Percentiles rank a stretch among this genome's conserved stretches.
These are phyloP conservation scores for Tenebrio molitor DNA, from an alignment of 1,140 invertebrate species.

Conservation along the genomic window DNA sequence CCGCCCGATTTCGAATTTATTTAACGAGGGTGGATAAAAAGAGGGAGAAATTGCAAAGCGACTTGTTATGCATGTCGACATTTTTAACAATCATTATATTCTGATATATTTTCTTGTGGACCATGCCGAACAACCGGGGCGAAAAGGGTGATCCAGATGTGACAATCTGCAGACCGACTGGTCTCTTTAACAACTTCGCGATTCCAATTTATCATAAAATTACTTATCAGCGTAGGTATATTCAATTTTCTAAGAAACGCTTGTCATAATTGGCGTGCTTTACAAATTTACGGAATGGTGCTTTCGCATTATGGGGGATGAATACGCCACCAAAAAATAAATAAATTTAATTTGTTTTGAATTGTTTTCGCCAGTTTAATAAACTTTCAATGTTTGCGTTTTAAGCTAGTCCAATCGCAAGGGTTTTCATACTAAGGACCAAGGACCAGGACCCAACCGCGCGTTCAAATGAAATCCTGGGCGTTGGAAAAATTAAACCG, in stretches of 20 bases:
- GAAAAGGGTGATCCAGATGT: constrained; percentile 22
- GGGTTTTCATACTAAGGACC: too few species aligned
- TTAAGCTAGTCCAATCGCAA: too few species aligned
- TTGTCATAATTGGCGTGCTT: constrained; percentile 47
- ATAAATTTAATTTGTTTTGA: too few species aligned
- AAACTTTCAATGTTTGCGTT: too few species aligned
- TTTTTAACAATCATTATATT: constrained; percentile 47
- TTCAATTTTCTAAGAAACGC: constrained; percentile 46
- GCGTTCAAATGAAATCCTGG: too few species aligned
- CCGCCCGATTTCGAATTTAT: constrained; percentile 4
- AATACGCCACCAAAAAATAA: too few species aligned
- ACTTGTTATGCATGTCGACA: constrained; percentile 46
- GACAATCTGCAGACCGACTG: constrained; percentile 20
- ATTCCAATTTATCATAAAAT: constrained; percentile 47
- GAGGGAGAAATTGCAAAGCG: constrained; percentile 36
- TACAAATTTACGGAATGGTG: constrained; percentile 40
- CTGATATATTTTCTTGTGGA: constrained; percentile 44
- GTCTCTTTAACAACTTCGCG: constrained; percentile 45
- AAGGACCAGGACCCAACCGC: too few species aligned
- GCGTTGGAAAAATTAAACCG: too few species aligned
- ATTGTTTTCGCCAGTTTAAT: too few species aligned
- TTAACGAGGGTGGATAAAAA: constrained; percentile 18
- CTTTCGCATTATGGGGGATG: constrained; percentile 18
- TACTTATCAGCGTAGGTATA: constrained; percentile 46
- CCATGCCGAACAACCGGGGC: background rate